Base-by-base conservation (phyloP, 2,797 vertebrate species). In the Champsocephalus gunnari region DNA sequence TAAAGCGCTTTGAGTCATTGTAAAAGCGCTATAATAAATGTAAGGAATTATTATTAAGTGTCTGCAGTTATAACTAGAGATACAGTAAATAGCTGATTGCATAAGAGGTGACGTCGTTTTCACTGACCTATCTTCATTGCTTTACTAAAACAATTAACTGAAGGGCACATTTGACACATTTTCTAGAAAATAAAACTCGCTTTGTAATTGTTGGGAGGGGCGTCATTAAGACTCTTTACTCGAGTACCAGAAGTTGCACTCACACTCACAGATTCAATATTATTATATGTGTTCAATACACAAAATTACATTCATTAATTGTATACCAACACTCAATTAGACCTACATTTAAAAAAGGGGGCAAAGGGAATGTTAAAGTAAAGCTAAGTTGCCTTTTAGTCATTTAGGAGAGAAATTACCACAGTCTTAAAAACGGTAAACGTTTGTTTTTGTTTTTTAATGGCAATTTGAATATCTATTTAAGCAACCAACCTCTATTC, bases 311-410 rank as follows among this genome's bases (percentile, higher is more conserved):
- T 32, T 0, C 5, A 28, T n/a, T 12, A 19, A 12, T n/a, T 70
- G 47, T 9, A 49, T 69, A 50, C 11, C 19, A 48, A 38, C 12
- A 19, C 3, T 28, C 48, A 8, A 60, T 54, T 28, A 2, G 32
- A 50, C 63, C 24, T 38, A n/a, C 34, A 41, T 14, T 47, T 24
- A 45, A 64, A 74, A 74, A 47, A 34, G 13, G 50, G 13, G 63
- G 21, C n/a, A 57, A 24, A 28, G 12, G 8, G 3, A 57, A 69
- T 17, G 9, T 51, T 17, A 64, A 63, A 34, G 28, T 28, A 16
- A n/a, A 19, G 24, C n/a, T 17, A 4, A 21, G 28, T 47, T 61
- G 9, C 12, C 13, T 56, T 24, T n/a, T 1, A 21, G 21, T n/a
- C 54, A 59, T 60, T 54, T 48, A 13, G 13, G 59, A 17, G n/a